These are phyloP conservation scores for Sminthurinus aureus DNA, from an alignment of 2,888 invertebrate species.

Conservation along the genomic window DNA sequence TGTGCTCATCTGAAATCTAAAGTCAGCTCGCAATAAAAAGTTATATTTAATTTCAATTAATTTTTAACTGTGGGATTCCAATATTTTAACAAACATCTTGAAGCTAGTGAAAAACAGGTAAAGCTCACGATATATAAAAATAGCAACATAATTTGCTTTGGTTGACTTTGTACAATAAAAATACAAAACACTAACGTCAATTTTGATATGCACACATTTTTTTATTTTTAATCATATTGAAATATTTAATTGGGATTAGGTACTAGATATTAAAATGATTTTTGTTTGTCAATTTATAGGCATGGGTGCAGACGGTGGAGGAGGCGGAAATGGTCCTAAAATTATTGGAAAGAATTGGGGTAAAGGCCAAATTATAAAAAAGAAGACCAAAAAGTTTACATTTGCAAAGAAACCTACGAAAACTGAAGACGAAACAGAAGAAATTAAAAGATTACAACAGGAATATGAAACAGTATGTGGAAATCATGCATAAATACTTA, in stretches of 20 bases:
- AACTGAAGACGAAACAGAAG: conserved; percentile 67
- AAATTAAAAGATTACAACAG: conserved; percentile 67
- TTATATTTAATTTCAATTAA: too few relatives aligned
- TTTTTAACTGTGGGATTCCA: too few relatives aligned
- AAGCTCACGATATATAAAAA: not conserved
- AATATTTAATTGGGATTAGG: too few relatives aligned
- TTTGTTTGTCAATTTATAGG: not conserved
- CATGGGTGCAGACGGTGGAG: not conserved
- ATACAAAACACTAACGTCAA: not conserved
- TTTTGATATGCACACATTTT: not conserved
- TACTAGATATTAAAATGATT: too few relatives aligned
- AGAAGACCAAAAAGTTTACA: conserved; percentile 38
- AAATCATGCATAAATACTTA: not conserved
- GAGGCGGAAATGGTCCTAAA: not conserved
- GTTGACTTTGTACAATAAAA: not conserved
- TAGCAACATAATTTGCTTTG: not conserved
- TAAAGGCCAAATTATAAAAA: conserved; percentile 27
- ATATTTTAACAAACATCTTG: not conserved
- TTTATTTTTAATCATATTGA: too few relatives aligned
- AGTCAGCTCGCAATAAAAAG: too few relatives aligned
- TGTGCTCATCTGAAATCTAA: not conserved
- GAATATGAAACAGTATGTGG: conserved; percentile 63
- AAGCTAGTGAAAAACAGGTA: not conserved
- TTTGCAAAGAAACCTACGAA: conserved; percentile 63
- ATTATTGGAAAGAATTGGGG: conserved; percentile 30